Base-by-base conservation (phyloP, 2,888 invertebrate species). In the Drosophila borealis region DNA sequence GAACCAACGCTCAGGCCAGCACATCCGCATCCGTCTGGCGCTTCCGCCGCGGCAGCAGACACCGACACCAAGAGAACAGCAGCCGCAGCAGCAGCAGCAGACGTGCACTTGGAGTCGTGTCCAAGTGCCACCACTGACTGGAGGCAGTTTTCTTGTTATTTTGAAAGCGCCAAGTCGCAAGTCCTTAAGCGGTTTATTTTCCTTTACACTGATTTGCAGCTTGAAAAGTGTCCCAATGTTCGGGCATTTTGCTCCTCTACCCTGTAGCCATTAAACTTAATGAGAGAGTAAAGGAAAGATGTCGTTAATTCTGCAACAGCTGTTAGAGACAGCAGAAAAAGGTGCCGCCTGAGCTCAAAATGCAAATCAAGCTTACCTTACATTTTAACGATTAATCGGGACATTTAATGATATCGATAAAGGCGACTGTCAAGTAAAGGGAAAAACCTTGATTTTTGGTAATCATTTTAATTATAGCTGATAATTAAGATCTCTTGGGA, bases 161-260 rank as follows among this genome's bases (percentile, higher is more conserved):
- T 84, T 64, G 81, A 86, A 78, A 75, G 83, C 86, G 83, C 77
- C 81, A 81, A 83, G 84, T 83, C 79, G 81, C 80, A 75, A 85
- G 85, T 81, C 86, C 85, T 88, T 86, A 86, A 88, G 86, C 88
- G 83, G 75, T 88, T 85, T 88, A 85, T 81, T 85, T 81, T 86
- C 34, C 72, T 78, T 88, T 79, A 78, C 86, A 85, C 88, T 86
- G 86, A 88, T 88, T 85, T 73, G 74, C 74, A 69, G 77, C 79
- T 56, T 62, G 54, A 62, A 82, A 83, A 72, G 84, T 86, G 64
- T 78, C 69, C 69, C 4, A 37, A 46, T 62, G 44, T 56, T 49
- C 34, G 17, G 13, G 25, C 36, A 42, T 21, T 5, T 49, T 13
- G 14, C 37, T 51, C 42, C n/a, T 34, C 44, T 53, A 57, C 54